Percentiles rank a stretch among this genome's conserved stretches.
phyloP scores from a whole-genome alignment of 2,113 vertebrate species.

The Apodemus speciosus region DNA sequence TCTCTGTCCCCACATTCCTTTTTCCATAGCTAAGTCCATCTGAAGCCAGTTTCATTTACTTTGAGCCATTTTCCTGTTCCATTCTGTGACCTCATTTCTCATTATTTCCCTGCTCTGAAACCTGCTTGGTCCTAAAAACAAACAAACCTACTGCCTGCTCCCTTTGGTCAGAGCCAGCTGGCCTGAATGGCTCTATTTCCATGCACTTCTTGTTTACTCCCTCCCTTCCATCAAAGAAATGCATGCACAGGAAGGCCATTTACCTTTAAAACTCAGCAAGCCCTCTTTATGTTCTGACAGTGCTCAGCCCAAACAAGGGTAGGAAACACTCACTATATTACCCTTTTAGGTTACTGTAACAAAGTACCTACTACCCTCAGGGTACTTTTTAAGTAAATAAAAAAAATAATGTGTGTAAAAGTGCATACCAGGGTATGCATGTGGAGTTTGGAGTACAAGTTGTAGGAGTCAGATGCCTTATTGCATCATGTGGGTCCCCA shows the following conservation, averaged over 20 bases:
- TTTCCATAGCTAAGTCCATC: neutral
- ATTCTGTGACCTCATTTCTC: conserved; percentile 6
- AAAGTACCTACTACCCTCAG: neutral
- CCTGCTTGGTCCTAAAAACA: neutral
- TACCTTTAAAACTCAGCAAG: neutral
- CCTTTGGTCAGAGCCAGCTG: neutral
- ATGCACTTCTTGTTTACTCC: neutral
- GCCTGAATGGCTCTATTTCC: neutral
- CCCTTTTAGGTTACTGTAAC: neutral
- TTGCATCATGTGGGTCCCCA: neutral
- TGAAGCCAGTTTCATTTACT: conserved; percentile 39
- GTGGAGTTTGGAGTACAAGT: neutral
- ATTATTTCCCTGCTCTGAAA: conserved; percentile 12
- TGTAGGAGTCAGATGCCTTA: neutral
- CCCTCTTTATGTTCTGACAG: neutral
- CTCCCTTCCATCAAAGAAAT: conserved; percentile 35
- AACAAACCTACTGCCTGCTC: conserved; percentile 5
- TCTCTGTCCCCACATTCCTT: neutral
- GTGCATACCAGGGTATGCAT: neutral
- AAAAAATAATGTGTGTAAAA: neutral
- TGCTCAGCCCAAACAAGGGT: neutral
- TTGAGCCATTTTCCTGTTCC: conserved; percentile 8
- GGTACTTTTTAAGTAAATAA: neutral
- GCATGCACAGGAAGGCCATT: neutral
- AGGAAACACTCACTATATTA: neutral